Evolutionary conservation across 2,113 vertebrate genomes (phyloP).

Genomic region (Brachyhypopomus occidentalis): DNA sequence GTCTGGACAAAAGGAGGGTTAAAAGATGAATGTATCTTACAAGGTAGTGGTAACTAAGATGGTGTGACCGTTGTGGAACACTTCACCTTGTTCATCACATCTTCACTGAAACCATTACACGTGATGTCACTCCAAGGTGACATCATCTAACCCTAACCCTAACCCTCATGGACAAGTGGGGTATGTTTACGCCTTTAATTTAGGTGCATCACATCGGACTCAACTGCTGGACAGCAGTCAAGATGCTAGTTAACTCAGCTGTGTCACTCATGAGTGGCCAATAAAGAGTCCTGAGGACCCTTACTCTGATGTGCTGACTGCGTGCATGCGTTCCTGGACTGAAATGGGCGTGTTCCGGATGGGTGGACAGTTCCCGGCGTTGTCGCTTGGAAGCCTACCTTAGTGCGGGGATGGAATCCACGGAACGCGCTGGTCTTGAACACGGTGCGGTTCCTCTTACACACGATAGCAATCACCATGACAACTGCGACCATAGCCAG

Average conservation of each 20-base stretch:
- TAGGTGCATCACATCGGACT: not conserved
- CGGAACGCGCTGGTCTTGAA: slow-evolving; percentile 91
- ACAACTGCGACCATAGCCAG: slow-evolving; percentile 89
- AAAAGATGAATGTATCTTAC: slow-evolving; percentile 50
- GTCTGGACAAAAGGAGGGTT: slow-evolving; percentile 70
- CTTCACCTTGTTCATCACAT: too few species aligned
- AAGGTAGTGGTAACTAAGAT: not conserved
- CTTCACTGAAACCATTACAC: too few species aligned
- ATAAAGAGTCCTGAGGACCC: too few species aligned
- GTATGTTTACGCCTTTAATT: too few species aligned
- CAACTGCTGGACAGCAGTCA: not conserved
- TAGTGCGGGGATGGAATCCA: slow-evolving; percentile 89
- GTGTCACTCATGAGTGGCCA: not conserved
- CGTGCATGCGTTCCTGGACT: not conserved
- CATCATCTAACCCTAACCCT: too few species aligned
- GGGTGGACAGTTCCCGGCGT: not conserved
- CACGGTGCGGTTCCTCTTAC: slow-evolving; percentile 92
- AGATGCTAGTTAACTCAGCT: too few species aligned
- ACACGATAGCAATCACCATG: slow-evolving; percentile 92
- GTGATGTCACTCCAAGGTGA: too few species aligned
- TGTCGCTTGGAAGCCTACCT: slow-evolving; percentile 71
- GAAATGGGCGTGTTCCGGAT: not conserved
- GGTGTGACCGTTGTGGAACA: not conserved
- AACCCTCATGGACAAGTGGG: too few species aligned
- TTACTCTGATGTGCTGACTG: too few species aligned